A percentile compares a stretch with the other conserved stretches of the same genome.
Evolutionary conservation across 2,113 vertebrate genomes (phyloP).

Genomic region (Furnarius figulus): DNA sequence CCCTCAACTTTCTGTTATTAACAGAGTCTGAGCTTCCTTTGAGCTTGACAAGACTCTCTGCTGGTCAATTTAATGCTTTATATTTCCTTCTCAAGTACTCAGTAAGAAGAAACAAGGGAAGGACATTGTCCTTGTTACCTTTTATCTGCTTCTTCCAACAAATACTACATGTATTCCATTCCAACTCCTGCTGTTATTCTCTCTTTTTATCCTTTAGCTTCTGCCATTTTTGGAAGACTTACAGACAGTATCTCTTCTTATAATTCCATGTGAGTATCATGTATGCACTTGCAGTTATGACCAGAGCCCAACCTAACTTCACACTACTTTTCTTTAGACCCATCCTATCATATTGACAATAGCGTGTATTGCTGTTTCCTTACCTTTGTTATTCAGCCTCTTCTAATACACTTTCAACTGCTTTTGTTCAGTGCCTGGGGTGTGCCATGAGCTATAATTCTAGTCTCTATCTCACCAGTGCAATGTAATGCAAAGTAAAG

Average conservation of each 20-base stretch:
- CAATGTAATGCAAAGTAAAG: not conserved
- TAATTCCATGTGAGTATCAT: not conserved
- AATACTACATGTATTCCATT: not conserved
- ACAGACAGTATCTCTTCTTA: not conserved
- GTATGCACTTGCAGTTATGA: not conserved
- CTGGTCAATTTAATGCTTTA: not conserved
- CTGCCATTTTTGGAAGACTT: not conserved
- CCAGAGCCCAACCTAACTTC: not conserved
- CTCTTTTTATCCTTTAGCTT: not conserved
- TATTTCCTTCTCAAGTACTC: not conserved
- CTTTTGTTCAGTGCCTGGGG: not conserved
- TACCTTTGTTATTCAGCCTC: not conserved
- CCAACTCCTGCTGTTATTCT: not conserved
- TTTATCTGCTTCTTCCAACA: not conserved
- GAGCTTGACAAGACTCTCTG: not conserved
- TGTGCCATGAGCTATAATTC: not conserved
- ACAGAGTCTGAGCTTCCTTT: not conserved
- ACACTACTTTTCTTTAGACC: not conserved
- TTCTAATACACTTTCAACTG: not conserved
- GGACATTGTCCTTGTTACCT: not conserved
- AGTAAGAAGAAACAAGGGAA: not conserved
- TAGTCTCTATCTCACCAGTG: not conserved
- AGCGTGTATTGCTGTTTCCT: not conserved
- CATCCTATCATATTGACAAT: not conserved
- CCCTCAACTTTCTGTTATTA: not conserved